These are phyloP conservation scores for Cyphomyrus plagiostoma DNA, from an alignment of 2,113 vertebrate species.

Conservation along the genomic window DNA sequence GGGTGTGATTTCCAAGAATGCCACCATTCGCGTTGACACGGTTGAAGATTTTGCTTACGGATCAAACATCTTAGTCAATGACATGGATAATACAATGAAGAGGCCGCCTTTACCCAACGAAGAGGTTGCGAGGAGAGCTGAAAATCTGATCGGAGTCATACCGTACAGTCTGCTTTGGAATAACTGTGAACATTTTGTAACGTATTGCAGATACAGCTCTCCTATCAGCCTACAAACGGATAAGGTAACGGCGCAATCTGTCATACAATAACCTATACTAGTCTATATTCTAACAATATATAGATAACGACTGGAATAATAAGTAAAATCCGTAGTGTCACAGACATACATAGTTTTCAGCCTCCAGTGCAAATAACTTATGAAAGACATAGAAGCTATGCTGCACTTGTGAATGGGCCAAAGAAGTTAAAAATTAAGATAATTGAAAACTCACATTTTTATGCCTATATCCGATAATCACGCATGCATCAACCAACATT, in stretches of 20 bases:
- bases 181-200: constrained; percentile 94
- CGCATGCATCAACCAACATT: not conserved
- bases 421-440: not conserved
- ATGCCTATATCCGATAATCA: not conserved
- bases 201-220: constrained; percentile 79
- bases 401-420: not conserved
- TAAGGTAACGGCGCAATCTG: constrained; percentile 59
- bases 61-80: constrained; percentile 70
- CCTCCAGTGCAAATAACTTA: not conserved
- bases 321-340: not conserved
- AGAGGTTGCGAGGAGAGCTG: constrained; percentile 72
- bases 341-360: not conserved
- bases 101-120: constrained; percentile 60
- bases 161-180: constrained; percentile 88
- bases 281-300: not conserved
- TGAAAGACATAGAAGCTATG: not conserved
- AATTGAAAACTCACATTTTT: not conserved
- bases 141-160: constrained; percentile 66
- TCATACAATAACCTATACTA: not conserved
- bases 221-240: constrained; percentile 75
- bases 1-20: constrained; percentile 70
- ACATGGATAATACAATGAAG: constrained; percentile 59
- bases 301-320: not conserved
- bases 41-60: constrained; percentile 90
- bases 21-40: constrained; percentile 80